These are phyloP conservation scores for Lycodopsis pacificus DNA, from an alignment of 2,797 vertebrate species.

Conservation along the genomic window DNA sequence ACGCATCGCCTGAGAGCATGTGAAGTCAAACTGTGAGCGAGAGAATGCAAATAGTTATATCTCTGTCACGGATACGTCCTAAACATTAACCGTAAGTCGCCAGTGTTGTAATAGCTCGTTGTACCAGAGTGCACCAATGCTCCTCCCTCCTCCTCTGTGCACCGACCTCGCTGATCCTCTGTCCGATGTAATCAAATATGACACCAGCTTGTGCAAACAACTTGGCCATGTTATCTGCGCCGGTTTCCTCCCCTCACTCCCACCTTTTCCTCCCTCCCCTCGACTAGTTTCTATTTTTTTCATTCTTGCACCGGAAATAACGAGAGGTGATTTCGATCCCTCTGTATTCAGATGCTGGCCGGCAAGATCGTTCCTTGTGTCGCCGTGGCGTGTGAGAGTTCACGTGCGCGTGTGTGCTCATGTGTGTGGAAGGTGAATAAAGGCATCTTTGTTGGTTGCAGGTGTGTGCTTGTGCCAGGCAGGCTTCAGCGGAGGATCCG, in stretches of 20 bases:
- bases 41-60: slow-evolving; percentile 45
- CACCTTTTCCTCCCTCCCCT: not conserved
- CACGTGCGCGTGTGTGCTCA: slow-evolving; percentile 10
- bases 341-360: slow-evolving; percentile 35
- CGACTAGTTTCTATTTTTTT: slow-evolving; percentile 20
- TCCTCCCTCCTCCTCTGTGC: slow-evolving; percentile 14
- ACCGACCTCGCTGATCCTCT: slow-evolving; percentile 54
- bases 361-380: slow-evolving; percentile 43
- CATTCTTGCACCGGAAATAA: slow-evolving; percentile 59
- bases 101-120: slow-evolving; percentile 27
- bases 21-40: slow-evolving; percentile 23
- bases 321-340: slow-evolving; percentile 58
- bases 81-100: slow-evolving; percentile 36
- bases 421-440: slow-evolving; percentile 65
- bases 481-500: slow-evolving; percentile 72
- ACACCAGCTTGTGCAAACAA: slow-evolving; percentile 69
- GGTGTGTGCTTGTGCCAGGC: slow-evolving; percentile 84
- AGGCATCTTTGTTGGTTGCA: slow-evolving; percentile 82
- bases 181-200: slow-evolving; percentile 65
- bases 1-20: slow-evolving; percentile 45
- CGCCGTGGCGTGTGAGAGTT: slow-evolving; percentile 25
- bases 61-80: slow-evolving; percentile 24
- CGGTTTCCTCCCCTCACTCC: slow-evolving; percentile 6
- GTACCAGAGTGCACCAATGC: slow-evolving; percentile 9
- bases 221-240: slow-evolving; percentile 41